phyloP scores from a whole-genome alignment of 2,888 invertebrate species.

The Alviniconcha strummeri region DNA sequence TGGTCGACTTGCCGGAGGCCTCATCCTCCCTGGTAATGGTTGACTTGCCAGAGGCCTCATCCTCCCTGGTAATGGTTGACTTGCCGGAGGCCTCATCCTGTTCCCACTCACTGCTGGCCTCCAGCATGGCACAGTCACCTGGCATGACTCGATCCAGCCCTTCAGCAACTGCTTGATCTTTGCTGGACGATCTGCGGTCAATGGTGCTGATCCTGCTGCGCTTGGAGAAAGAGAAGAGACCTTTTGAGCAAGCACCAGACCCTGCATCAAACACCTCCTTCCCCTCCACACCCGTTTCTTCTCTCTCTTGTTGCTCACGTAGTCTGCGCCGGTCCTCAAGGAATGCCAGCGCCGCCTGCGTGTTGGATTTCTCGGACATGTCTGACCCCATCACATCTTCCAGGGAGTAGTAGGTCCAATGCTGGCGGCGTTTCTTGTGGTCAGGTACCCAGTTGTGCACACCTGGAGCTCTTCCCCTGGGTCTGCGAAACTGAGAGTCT shows the following conservation, averaged over 20 bases:
- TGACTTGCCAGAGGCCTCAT: not conserved
- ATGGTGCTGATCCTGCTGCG: not conserved
- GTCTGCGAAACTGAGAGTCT: not conserved
- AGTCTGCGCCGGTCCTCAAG: slow-evolving; percentile 77
- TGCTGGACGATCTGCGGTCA: too few species aligned
- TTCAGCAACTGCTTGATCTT: too few species aligned
- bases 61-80: not conserved
- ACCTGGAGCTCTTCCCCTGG: slow-evolving; percentile 10
- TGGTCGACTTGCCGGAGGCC: too few species aligned
- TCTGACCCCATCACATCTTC: slow-evolving; percentile 85
- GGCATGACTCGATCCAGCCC: too few species aligned
- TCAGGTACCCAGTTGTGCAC: slow-evolving; percentile 54
- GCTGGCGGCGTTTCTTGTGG: slow-evolving; percentile 84
- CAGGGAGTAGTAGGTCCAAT: slow-evolving; percentile 87
- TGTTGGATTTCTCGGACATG: slow-evolving; percentile 86
- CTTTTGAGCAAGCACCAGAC: slow-evolving; percentile 56
- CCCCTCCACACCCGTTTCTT: slow-evolving; percentile 64
- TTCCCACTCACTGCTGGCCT: too few species aligned
- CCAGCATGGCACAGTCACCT: too few species aligned
- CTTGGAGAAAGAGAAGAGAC: slow-evolving; percentile 49
- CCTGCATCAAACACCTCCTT: slow-evolving; percentile 44
- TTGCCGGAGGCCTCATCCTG: too few species aligned
- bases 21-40: not conserved
- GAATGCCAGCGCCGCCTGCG: slow-evolving; percentile 86
- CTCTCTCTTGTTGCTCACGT: slow-evolving; percentile 39